A percentile compares a stretch with the other conserved stretches of the same genome.
phyloP scores from a whole-genome alignment of 1,140 invertebrate genomes.

The Spodoptera litura region DNA sequence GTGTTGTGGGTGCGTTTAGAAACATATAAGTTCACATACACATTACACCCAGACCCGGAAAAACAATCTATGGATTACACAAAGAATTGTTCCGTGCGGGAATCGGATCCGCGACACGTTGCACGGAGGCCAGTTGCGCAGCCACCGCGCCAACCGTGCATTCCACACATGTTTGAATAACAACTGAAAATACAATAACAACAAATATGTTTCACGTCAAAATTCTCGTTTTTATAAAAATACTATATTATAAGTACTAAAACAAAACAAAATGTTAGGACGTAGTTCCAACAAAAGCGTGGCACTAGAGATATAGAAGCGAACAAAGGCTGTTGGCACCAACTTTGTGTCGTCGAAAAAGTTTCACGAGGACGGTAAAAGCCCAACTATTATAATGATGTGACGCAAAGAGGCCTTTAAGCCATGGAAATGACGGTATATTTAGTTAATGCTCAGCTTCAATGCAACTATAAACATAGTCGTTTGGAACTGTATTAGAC shows the following conservation, averaged over 20 bases:
- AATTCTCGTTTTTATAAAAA: too few relatives aligned
- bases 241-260: neutral
- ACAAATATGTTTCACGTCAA: too few relatives aligned
- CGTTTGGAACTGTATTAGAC: conserved; percentile 30
- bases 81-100: too few relatives aligned
- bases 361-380: conserved; percentile 60
- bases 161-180: too few relatives aligned
- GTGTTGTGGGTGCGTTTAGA: too few relatives aligned
- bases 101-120: too few relatives aligned
- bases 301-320: conserved; percentile 51
- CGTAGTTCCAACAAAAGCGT: conserved; percentile 23
- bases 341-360: conserved; percentile 61
- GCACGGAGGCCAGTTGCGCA: too few relatives aligned
- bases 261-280: neutral
- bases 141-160: too few relatives aligned
- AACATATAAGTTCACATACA: too few relatives aligned
- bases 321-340: conserved; percentile 60
- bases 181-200: too few relatives aligned
- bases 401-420: conserved; percentile 59
- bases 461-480: conserved; percentile 40
- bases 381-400: conserved; percentile 62
- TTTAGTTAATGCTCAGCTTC: conserved; percentile 53
- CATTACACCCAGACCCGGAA: too few relatives aligned
- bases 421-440: conserved; percentile 57
- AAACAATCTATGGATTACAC: too few relatives aligned